Evolutionary conservation across 2,888 invertebrate species (phyloP).

Genomic region (Ormia ochracea): DNA sequence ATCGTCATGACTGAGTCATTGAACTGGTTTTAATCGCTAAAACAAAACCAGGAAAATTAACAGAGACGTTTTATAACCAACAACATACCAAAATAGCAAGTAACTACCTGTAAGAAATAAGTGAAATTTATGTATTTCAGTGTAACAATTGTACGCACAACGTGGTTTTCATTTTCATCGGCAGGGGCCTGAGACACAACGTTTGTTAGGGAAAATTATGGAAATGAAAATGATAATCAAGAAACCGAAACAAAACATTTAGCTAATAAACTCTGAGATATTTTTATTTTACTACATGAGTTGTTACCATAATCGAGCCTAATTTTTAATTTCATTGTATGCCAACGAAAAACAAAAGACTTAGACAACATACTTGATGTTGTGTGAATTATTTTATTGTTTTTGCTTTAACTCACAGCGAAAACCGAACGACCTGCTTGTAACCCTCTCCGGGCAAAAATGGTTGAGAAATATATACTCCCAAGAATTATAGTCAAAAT

Average conservation of each 20-base stretch:
- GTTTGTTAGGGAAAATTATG: neutral
- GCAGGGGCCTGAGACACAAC: slow-evolving; percentile 1
- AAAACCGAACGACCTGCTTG: neutral
- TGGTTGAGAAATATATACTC: too few relatives aligned
- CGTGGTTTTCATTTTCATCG: slow-evolving; percentile 10
- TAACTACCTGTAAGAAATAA: slow-evolving; percentile 3
- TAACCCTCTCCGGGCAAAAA: neutral
- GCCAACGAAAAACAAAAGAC: slow-evolving; percentile 24
- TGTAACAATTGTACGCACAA: slow-evolving; percentile 2
- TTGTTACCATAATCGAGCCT: neutral
- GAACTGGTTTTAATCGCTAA: slow-evolving; percentile 33
- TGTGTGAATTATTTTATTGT: slow-evolving; percentile 25
- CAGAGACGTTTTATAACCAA: neutral
- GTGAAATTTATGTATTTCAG: slow-evolving; percentile 37
- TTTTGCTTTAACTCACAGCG: neutral
- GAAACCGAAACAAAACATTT: slow-evolving; percentile 4
- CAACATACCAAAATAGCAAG: neutral
- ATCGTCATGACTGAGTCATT: slow-evolving; percentile 24
- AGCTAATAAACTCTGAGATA: slow-evolving; percentile 12
- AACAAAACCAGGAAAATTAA: slow-evolving; percentile 35
- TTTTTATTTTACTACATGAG: neutral
- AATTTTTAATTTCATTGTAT: neutral
- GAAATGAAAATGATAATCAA: neutral
- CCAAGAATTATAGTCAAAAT: too few relatives aligned
- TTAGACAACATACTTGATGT: slow-evolving; percentile 39